These are phyloP conservation scores for Podiceps cristatus DNA, from an alignment of 2,113 vertebrate genomes.

Conservation along the genomic window DNA sequence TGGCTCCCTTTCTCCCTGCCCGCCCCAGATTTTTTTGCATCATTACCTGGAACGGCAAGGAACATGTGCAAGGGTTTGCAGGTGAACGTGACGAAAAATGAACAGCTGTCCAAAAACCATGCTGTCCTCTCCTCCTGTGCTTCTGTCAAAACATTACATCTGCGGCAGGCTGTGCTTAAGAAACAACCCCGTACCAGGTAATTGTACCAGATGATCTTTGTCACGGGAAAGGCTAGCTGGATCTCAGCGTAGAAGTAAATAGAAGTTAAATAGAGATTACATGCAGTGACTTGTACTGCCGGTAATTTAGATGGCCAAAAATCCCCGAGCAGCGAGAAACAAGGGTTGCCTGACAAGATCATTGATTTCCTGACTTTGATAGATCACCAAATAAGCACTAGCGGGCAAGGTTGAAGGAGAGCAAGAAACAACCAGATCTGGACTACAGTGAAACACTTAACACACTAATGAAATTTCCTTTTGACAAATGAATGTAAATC, in stretches of 20 bases:
- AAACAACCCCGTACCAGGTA: not conserved
- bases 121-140: not conserved
- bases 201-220: too few species aligned
- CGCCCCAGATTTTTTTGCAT: rapidly evolving
- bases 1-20: too few species aligned
- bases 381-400: not conserved
- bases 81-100: not conserved
- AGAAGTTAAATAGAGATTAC: not conserved
- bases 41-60: not conserved
- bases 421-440: not conserved
- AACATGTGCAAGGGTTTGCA: rapidly evolving
- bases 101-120: not conserved
- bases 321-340: not conserved
- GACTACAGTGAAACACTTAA: not conserved
- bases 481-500: not conserved
- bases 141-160: not conserved
- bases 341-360: not conserved
- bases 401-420: not conserved
- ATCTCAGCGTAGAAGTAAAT: not conserved
- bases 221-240: not conserved
- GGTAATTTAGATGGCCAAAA: not conserved
- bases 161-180: not conserved
- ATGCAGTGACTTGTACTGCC: rapidly evolving
- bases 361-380: not conserved
- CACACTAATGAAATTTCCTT: not conserved